Evolutionary conservation across 64 coral and sea anemone species (phyloP).

Genomic region (Anthopleura sola): DNA sequence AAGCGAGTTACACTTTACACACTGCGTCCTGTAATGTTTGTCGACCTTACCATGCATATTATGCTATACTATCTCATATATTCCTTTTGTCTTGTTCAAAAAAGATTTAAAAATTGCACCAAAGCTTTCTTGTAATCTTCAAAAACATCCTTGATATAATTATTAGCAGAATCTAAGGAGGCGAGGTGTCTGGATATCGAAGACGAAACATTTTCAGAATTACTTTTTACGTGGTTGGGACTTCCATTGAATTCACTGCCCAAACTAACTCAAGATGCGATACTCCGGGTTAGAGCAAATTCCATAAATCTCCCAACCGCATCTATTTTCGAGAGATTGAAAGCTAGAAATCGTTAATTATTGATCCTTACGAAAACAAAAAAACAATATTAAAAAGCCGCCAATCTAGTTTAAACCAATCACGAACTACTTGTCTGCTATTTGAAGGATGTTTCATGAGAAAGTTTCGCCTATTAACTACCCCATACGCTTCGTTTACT

Average conservation of each 20-base stretch:
- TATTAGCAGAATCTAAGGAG: not conserved
- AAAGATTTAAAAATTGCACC: not conserved
- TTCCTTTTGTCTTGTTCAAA: not conserved
- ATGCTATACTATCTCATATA: not conserved
- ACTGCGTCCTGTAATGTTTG: not conserved
- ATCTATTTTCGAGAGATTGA: slow-evolving; percentile 19
- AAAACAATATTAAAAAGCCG: slow-evolving; percentile 30
- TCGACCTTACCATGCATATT: not conserved
- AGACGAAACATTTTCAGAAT: not conserved
- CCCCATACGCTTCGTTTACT: not conserved
- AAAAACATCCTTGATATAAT: not conserved
- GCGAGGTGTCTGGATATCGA: not conserved
- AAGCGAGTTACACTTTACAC: no score
- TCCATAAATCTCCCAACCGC: slow-evolving; percentile 5
- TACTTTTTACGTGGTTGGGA: not conserved
- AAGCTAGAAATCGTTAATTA: slow-evolving; percentile 24
- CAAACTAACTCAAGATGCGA: not conserved
- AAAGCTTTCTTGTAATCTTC: not conserved
- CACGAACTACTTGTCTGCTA: not conserved
- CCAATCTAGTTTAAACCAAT: slow-evolving; percentile 11
- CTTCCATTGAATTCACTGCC: not conserved
- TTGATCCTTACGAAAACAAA: slow-evolving; percentile 13
- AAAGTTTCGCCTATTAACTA: not conserved
- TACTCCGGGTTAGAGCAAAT: not conserved
- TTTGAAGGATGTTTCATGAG: not conserved